Base-by-base conservation (phyloP, 2,113 vertebrate genomes). In the Lipophrys pholis region DNA sequence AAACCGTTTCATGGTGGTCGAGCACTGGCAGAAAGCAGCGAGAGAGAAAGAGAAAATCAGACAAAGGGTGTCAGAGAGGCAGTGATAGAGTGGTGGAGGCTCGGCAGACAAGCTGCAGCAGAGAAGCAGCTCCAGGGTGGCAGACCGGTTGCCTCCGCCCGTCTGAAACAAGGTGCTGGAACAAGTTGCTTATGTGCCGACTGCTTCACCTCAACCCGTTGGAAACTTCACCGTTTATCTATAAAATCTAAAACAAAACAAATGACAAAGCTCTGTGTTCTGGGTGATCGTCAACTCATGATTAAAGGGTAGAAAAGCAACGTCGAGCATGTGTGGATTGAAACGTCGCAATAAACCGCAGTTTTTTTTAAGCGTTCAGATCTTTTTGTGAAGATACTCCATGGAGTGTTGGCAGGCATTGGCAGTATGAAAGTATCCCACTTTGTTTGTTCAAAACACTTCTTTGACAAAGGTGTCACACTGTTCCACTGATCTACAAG, bases 111-210 rank as follows among this genome's bases (percentile, higher is more conserved):
- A 17, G 67, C 61, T 46, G 67, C 50, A 11, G 46, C 71, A n/a
- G 69, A 80, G 54, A 51, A 69, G 57, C 40, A 73, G 51, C 68
- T 80, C 57, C n/a, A 64, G 50, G 65, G 57, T 65, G 57, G 46
- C 73, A 72, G 43, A 40, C 15, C 10, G 52, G 69, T 11, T 41
- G 14, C 54, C 15, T 57, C 48, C 63, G 66, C 41, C 36, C 66
- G 54, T 6, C 62, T 50, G 39, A 57, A 69, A 71, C 36, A 60
- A 64, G 35, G 45, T 43, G 61, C 46, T 63, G 16, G 8, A 69
- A 63, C 63, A 69, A 69, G 21, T 35, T 61, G 35, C 53, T 17
- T 48, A 63, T 60, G 51, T 50, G 35, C 36, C 56, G 15, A 49
- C 56, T 45, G 41, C 16, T 38, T 69, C 35, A 14, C 10, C 16